A percentile compares a stretch with the other conserved stretches of the same genome.
Conservation (phyloP, 2,113 vertebrate species). For the Mustela lutreola region DNA sequence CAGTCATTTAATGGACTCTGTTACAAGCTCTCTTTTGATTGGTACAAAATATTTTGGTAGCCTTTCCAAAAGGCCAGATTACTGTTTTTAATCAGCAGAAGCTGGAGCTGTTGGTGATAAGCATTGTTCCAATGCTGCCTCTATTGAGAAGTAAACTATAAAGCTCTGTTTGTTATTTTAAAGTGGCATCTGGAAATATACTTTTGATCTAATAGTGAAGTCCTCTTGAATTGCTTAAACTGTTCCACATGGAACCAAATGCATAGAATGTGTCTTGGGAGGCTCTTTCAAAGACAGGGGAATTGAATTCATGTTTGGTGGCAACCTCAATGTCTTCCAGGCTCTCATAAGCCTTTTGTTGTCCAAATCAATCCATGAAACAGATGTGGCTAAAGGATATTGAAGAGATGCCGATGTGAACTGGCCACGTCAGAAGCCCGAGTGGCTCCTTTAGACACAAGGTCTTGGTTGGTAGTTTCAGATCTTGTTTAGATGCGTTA, state of each 20-base stretch:
- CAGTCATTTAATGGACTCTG: not conserved
- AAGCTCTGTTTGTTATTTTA: conserved; percentile 41
- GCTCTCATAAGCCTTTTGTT: conserved; percentile 16
- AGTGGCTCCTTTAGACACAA: not conserved
- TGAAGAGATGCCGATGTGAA: not conserved
- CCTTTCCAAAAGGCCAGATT: not conserved
- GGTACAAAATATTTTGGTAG: not conserved
- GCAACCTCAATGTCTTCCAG: not conserved
- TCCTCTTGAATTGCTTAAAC: not conserved
- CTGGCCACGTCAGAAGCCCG: not conserved
- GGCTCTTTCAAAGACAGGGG: not conserved
- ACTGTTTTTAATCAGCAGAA: not conserved
- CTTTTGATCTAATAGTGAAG: conserved; percentile 4
- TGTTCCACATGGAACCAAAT: conserved; percentile 5
- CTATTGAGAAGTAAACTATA: not conserved
- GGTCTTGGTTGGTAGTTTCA: not conserved
- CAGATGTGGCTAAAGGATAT: conserved; percentile 41
- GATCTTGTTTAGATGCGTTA: not conserved
- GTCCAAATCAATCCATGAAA: conserved; percentile 55
- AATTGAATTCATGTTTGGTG: conserved; percentile 23
- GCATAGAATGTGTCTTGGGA: not conserved
- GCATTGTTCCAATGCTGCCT: not conserved
- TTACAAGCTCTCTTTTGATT: not conserved
- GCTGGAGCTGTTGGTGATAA: not conserved
- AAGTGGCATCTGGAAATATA: conserved; percentile 25